phyloP scores from a whole-genome alignment of 2,888 invertebrate genomes.

The Cheilosia vulpina region DNA sequence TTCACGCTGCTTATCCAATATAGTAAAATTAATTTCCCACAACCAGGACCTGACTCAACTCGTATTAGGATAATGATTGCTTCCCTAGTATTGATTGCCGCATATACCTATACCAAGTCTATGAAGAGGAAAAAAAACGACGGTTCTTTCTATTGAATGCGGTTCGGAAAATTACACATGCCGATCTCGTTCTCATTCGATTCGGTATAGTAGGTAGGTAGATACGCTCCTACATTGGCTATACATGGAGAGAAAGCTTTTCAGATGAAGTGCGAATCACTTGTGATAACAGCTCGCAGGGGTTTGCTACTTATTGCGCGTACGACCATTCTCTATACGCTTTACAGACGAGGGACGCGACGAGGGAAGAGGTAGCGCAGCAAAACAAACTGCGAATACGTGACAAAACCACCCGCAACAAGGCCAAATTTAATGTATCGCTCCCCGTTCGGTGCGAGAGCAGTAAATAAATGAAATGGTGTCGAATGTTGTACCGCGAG shows the following conservation, averaged over 20 bases:
- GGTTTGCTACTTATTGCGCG: slow-evolving; percentile 44
- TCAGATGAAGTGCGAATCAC: slow-evolving; percentile 66
- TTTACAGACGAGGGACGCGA: slow-evolving; percentile 7
- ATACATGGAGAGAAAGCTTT: background rate
- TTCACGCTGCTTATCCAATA: no score
- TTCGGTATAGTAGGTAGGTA: background rate
- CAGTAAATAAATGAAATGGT: slow-evolving; percentile 43
- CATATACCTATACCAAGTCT: background rate
- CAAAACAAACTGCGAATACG: slow-evolving; percentile 60
- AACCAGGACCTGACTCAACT: background rate
- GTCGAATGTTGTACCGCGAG: slow-evolving; percentile 8
- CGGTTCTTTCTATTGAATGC: background rate
- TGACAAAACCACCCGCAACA: slow-evolving; percentile 42
- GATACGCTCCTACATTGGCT: slow-evolving; percentile 9
- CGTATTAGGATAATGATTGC: slow-evolving; percentile 9
- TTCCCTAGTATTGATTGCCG: slow-evolving; percentile 11
- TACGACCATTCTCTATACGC: background rate
- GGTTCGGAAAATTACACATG: slow-evolving; percentile 47
- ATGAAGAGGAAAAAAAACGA: background rate
- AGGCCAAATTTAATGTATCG: slow-evolving; percentile 53
- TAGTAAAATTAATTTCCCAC: slow-evolving; percentile 25
- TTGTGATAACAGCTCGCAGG: slow-evolving; percentile 64
- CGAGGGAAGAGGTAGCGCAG: slow-evolving; percentile 52
- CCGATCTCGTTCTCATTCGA: slow-evolving; percentile 31
- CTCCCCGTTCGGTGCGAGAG: slow-evolving; percentile 3